Conservation (phyloP, 2,113 vertebrate genomes). For the Serinus canaria region DNA sequence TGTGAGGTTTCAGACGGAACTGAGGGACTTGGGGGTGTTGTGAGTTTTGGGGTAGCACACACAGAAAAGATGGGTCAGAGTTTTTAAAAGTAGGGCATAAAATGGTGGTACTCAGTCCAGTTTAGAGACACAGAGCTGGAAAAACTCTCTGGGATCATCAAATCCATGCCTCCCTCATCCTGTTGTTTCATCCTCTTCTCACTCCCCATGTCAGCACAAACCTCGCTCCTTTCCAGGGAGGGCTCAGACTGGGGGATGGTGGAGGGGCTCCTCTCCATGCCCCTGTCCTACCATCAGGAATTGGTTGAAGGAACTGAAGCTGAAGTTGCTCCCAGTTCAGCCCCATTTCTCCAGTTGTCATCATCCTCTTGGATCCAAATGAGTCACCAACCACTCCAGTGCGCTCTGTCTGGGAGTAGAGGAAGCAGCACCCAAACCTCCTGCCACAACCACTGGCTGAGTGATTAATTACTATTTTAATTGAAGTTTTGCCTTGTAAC, state of each 20-base stretch:
- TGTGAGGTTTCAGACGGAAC: neutral
- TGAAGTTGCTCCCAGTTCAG: neutral
- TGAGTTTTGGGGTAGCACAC: neutral
- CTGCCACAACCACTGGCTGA: neutral
- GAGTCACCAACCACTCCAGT: neutral
- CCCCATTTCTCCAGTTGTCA: neutral
- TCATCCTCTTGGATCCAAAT: neutral
- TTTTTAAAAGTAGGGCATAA: neutral
- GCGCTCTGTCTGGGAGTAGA: neutral
- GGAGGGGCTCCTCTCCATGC: neutral
- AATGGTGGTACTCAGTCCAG: neutral
- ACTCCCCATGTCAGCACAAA: neutral
- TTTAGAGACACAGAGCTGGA: neutral
- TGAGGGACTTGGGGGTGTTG: neutral
- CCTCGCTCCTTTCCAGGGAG: fast-evolving
- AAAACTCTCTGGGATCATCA: neutral
- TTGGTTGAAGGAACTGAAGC: neutral
- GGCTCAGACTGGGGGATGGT: neutral
- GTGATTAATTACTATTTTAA: neutral
- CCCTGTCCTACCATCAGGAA: neutral
- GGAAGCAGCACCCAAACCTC: neutral
- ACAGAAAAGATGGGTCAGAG: neutral
- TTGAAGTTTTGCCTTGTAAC: neutral
- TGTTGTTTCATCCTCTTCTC: neutral
- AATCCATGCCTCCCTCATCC: neutral